Conservation (phyloP, 2,888 invertebrate genomes). For the Mythimna vitellina region DNA sequence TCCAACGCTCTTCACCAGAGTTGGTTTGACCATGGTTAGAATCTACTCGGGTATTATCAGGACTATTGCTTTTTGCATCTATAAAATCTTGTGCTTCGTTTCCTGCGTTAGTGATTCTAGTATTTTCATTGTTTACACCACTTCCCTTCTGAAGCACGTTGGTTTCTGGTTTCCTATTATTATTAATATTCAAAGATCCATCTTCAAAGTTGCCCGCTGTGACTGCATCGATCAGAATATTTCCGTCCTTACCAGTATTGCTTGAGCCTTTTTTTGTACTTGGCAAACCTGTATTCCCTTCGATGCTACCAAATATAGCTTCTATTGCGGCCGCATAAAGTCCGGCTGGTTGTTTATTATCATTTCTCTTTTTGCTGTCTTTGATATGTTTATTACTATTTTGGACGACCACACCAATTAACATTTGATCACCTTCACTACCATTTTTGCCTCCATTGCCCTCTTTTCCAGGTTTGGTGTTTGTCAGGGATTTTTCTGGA, state of each 20-base stretch:
- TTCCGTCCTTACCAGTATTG: not conserved
- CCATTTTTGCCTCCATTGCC: not conserved
- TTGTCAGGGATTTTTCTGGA: not conserved
- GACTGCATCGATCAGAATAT: slow-evolving; percentile 17
- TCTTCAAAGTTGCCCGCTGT: slow-evolving; percentile 16
- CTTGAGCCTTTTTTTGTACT: not conserved
- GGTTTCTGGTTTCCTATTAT: not conserved
- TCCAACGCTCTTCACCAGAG: slow-evolving; percentile 22
- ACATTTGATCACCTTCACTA: slow-evolving; percentile 2
- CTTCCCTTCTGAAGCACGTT: not conserved
- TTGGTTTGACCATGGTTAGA: not conserved
- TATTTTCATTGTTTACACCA: slow-evolving; percentile 6
- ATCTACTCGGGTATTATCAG: not conserved
- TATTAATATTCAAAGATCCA: not conserved
- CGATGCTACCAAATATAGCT: not conserved
- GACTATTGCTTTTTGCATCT: slow-evolving; percentile 2
- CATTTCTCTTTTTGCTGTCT: not conserved
- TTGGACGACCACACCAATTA: not conserved
- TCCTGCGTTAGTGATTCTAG: not conserved
- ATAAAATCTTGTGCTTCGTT: not conserved
- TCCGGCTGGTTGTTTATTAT: not conserved
- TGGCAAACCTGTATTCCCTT: not conserved
- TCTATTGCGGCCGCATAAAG: not conserved
- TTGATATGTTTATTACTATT: slow-evolving; percentile 16
- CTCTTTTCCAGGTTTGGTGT: not conserved